These are phyloP conservation scores for Tetrax tetrax DNA, from an alignment of 2,113 vertebrate species.

Conservation along the genomic window DNA sequence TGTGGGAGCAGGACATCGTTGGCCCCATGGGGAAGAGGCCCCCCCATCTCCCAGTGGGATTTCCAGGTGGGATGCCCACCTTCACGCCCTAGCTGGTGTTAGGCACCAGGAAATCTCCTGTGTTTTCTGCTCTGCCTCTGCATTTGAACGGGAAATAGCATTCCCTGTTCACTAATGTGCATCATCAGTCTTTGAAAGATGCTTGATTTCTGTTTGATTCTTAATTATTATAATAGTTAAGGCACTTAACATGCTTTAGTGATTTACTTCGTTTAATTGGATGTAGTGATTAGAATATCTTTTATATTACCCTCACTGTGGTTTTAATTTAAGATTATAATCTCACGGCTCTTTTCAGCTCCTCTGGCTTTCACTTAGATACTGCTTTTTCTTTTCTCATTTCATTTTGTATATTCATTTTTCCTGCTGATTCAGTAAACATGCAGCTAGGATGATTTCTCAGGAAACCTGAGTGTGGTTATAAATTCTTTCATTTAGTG, in stretches of 20 bases:
- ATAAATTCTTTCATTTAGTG: conserved; percentile 5
- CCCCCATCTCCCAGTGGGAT: neutral
- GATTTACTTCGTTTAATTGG: conserved; percentile 67
- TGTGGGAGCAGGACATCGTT: fast-evolving
- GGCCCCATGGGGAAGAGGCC: neutral
- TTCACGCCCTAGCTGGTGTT: fast-evolving
- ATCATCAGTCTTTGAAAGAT: conserved; percentile 40
- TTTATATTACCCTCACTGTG: conserved; percentile 33
- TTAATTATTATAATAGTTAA: conserved; percentile 69
- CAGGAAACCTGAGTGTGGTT: neutral
- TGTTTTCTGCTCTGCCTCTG: neutral
- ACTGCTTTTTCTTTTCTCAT: conserved; percentile 5
- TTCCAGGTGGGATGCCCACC: neutral
- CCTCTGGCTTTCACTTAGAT: conserved; percentile 32
- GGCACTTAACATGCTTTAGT: conserved; percentile 62
- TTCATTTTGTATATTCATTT: conserved; percentile 23
- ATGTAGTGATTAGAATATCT: conserved; percentile 64
- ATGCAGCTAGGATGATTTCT: neutral
- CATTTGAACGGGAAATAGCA: neutral
- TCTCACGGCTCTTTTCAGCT: conserved; percentile 21
- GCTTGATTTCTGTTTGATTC: conserved; percentile 62
- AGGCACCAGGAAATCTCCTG: neutral
- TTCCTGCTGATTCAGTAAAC: conserved; percentile 47
- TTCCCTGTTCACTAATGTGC: neutral
- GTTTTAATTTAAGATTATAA: conserved; percentile 70